Base-by-base conservation (phyloP, 64 coral and sea anemone genomes). In the Stichodactyla helianthus region DNA sequence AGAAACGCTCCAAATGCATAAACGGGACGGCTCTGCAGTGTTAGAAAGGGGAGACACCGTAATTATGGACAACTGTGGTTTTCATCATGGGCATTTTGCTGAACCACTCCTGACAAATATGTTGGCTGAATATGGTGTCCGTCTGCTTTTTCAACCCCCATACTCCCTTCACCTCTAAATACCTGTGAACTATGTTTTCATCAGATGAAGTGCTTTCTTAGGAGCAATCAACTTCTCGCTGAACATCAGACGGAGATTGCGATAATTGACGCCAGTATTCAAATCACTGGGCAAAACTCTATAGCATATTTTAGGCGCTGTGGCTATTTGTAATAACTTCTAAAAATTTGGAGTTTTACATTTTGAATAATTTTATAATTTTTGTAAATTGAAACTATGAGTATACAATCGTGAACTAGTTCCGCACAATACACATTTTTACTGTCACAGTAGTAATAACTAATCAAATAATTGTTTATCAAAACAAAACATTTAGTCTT, bases 91-190 rank as follows among this genome's bases (percentile, higher is more conserved):
- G 17, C 53, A 77, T 25, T 86, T 89, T 58, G 92, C 62, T 44
- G 87, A 93, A 74, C 57, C 31, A 52, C 35, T 65, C 23, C 84
- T 63, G 22, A 79, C 31, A 84, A 28, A 83, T 10, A 68, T 95
- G 79, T 59, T 95, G 20, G 64, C 26, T 55, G 57, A 95, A 19
- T 52, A 50, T 85, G 93, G 93, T 17, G 76, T 91, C 17, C 14
- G 44, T 53, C 59, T 95, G 28, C 18, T 95, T 14, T 91, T 88
- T 84, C 88, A 84, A 63, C 88, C 88, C 27, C 88, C 28, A 20
- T 88, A 88, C 78, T 82, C 76, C 20, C 76, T 76, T 16, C 87
- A 88, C 54, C 58, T 88, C 58, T 88, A 19, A 83, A 89, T 51
- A 83, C 58, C 10, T 89, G 80, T n/a, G 61, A 89, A 10, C 14